These are phyloP conservation scores for Tauraco hartlaubi DNA, from an alignment of 2,797 vertebrate species.

Conservation along the genomic window DNA sequence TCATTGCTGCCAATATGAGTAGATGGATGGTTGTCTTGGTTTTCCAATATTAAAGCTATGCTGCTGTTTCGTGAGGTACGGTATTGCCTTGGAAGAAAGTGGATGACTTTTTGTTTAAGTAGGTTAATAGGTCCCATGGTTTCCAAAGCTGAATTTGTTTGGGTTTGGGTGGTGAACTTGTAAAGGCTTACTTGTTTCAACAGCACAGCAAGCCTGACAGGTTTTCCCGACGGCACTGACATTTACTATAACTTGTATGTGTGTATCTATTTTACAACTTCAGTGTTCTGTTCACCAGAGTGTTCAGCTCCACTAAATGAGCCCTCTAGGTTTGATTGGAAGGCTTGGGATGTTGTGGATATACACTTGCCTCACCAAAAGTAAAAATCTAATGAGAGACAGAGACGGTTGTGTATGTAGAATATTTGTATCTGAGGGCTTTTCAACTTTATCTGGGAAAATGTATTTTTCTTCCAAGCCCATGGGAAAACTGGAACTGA, in stretches of 20 bases:
- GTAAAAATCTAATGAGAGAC: not conserved
- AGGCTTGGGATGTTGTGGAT: not conserved
- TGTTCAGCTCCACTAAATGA: constrained; percentile 16
- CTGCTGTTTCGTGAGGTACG: not conserved
- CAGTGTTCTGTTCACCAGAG: constrained; percentile 3
- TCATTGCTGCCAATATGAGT: not conserved
- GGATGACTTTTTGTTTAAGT: not conserved
- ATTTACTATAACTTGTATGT: constrained; percentile 53
- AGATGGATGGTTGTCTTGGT: not conserved
- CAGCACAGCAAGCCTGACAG: constrained; percentile 40
- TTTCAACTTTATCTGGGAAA: not conserved
- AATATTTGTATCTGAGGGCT: not conserved
- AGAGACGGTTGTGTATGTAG: not conserved
- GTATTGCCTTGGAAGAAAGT: not conserved
- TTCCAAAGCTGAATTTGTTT: constrained; percentile 20
- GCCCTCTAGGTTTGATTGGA: not conserved
- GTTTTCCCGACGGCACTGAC: constrained; percentile 60
- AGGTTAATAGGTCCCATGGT: not conserved
- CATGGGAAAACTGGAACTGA: not conserved
- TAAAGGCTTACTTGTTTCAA: constrained; percentile 33
- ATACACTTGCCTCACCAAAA: not conserved
- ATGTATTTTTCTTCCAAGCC: not conserved
- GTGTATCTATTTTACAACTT: constrained; percentile 5
- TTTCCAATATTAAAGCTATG: not conserved
- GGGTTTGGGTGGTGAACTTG: constrained; percentile 41